Evolutionary conservation across 2,888 invertebrate species (phyloP).

Genomic region (Pammene aurita): DNA sequence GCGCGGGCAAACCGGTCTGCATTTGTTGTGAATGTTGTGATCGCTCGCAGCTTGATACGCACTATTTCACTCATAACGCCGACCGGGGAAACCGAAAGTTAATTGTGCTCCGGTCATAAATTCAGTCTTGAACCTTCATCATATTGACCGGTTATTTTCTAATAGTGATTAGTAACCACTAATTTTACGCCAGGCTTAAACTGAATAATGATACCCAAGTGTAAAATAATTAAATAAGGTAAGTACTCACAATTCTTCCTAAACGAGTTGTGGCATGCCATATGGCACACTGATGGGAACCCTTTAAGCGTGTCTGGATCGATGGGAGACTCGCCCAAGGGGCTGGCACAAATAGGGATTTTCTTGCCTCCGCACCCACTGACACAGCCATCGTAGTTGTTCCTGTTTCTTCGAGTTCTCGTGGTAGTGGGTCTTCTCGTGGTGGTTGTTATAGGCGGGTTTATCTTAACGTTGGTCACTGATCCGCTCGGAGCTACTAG

Average conservation of each 20-base stretch:
- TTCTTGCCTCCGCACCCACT: constrained; percentile 64
- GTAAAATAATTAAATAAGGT: not conserved
- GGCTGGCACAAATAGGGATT: constrained; percentile 70
- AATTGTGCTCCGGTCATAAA: constrained; percentile 24
- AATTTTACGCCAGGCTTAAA: constrained; percentile 9
- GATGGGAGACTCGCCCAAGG: constrained; percentile 59
- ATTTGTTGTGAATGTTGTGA: constrained; percentile 40
- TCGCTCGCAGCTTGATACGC: constrained; percentile 49
- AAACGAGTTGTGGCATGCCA: constrained; percentile 77
- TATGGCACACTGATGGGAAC: constrained; percentile 75
- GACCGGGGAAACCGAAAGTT: constrained; percentile 33
- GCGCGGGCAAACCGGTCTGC: constrained; percentile 44
- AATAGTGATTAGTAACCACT: not conserved
- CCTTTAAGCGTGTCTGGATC: constrained; percentile 70
- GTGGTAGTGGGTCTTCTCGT: constrained; percentile 52
- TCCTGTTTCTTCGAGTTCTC: constrained; percentile 52
- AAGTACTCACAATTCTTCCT: constrained; percentile 67
- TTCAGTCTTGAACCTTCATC: constrained; percentile 7
- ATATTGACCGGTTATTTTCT: constrained; percentile 3
- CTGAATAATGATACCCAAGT: not conserved
- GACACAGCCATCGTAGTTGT: constrained; percentile 68
- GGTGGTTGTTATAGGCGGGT: constrained; percentile 52
- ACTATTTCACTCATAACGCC: constrained; percentile 48
- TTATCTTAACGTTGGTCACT: constrained; percentile 67
- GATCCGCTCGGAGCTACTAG: constrained; percentile 66